Evolutionary conservation across 2,888 invertebrate genomes (phyloP).

Genomic region (Molanna angustata): DNA sequence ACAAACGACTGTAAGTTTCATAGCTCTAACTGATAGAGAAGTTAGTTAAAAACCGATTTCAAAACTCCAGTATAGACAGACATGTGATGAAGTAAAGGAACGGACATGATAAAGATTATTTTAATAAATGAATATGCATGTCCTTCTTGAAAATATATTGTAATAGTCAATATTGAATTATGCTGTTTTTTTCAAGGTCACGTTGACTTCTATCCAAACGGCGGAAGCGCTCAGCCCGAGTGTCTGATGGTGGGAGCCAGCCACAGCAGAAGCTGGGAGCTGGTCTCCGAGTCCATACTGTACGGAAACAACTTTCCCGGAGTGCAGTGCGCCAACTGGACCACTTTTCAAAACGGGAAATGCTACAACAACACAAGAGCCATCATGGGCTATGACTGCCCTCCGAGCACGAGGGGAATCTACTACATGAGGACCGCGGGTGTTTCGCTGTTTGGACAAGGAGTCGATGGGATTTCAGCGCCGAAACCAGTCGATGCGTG

Average conservation of each 20-base stretch:
- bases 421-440: constrained; percentile 13
- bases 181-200: constrained; percentile 40
- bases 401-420: neutral
- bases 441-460: neutral
- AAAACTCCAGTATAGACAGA: no score
- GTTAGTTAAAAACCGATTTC: no score
- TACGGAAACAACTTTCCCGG: constrained; percentile 39
- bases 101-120: no score
- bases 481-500: neutral
- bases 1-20: no score
- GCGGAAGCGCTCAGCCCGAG: constrained; percentile 44
- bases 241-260: constrained; percentile 41
- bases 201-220: constrained; percentile 47
- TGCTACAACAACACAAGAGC: constrained; percentile 1
- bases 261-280: constrained; percentile 43
- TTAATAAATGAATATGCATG: no score
- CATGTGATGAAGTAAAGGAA: no score
- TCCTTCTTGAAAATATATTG: no score
- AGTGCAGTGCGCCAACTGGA: constrained; percentile 39
- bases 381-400: constrained; percentile 8
- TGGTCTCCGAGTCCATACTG: constrained; percentile 41
- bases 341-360: constrained; percentile 36
- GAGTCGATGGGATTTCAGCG: constrained; percentile 1
- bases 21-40: no score
- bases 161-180: no score